Evolutionary conservation across 2,888 invertebrate genomes (phyloP).

Genomic region (Sphaerophoria taeniata): DNA sequence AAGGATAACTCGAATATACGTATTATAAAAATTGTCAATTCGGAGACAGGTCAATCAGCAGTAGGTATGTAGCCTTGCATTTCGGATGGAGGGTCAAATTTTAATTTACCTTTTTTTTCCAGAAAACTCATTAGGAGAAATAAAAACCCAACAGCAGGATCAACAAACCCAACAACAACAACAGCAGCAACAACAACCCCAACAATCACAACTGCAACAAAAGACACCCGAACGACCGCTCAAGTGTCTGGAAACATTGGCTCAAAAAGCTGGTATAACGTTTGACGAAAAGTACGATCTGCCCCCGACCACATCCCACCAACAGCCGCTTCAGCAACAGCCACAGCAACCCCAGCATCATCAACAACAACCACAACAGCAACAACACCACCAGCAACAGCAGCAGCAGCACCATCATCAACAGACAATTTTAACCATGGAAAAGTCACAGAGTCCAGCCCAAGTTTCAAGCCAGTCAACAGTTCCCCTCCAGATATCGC

Average conservation of each 20-base stretch:
- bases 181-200: conserved; percentile 78
- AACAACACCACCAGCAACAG: conserved; percentile 27
- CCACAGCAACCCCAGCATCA: conserved; percentile 27
- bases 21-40: conserved; percentile 76
- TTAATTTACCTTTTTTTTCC: neutral
- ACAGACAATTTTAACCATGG: conserved; percentile 85
- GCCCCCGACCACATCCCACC: conserved; percentile 79
- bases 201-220: conserved; percentile 77
- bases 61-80: conserved; percentile 81
- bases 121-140: conserved; percentile 64
- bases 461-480: conserved; percentile 81
- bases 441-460: conserved; percentile 85
- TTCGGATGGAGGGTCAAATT: neutral
- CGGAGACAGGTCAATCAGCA: conserved; percentile 80
- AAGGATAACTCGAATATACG: conserved; percentile 82
- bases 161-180: conserved; percentile 79
- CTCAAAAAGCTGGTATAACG: conserved; percentile 89
- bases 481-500: conserved; percentile 82
- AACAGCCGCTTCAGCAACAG: conserved; percentile 13
- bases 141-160: conserved; percentile 84
- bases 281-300: conserved; percentile 90
- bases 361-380: conserved; percentile 34
- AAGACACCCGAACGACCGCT: conserved; percentile 83
- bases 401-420: conserved; percentile 41
- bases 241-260: conserved; percentile 89